A percentile compares a stretch with the other conserved stretches of the same genome.
Conservation (phyloP, 2,797 vertebrate genomes). For the Epinephelus awoara region DNA sequence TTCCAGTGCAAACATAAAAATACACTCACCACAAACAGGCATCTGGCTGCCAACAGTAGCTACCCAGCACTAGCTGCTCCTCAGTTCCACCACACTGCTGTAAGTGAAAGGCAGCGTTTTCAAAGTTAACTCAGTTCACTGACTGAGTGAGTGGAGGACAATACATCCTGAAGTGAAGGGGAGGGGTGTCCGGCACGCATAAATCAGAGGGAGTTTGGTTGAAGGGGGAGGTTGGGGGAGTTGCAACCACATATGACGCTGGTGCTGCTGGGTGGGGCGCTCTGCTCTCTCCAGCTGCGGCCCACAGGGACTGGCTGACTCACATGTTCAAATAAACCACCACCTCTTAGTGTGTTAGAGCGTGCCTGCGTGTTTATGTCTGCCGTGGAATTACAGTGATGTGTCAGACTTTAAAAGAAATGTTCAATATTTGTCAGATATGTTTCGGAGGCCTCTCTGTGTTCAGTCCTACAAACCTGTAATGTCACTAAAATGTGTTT, state of each 20-base stretch:
- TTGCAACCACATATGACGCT: conserved; percentile 72
- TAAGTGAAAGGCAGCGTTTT: conserved; percentile 54
- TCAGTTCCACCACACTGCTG: conserved; percentile 50
- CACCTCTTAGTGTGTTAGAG: conserved; percentile 52
- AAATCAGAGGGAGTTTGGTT: conserved; percentile 62
- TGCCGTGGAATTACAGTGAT: conserved; percentile 20
- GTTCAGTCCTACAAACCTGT: background rate
- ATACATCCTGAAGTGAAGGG: conserved; percentile 77
- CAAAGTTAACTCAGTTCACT: conserved; percentile 73
- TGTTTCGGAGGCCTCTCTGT: conserved; percentile 27
- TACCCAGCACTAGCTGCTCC: conserved; percentile 50
- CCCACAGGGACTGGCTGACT: conserved; percentile 69
- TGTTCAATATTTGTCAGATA: conserved; percentile 4
- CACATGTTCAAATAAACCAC: conserved; percentile 80
- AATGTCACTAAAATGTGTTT: background rate
- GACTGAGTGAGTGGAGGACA: conserved; percentile 71
- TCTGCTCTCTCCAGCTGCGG: conserved; percentile 70
- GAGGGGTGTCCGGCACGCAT: conserved; percentile 68
- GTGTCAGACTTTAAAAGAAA: conserved; percentile 13
- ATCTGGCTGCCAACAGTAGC: conserved; percentile 62
- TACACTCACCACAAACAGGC: conserved; percentile 80
- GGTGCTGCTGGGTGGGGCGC: conserved; percentile 76
- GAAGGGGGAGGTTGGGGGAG: conserved; percentile 42
- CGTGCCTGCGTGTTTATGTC: conserved; percentile 50
- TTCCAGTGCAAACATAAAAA: conserved; percentile 69